Base-by-base conservation (phyloP, 2,888 invertebrate species). In the Andrena minutula region DNA sequence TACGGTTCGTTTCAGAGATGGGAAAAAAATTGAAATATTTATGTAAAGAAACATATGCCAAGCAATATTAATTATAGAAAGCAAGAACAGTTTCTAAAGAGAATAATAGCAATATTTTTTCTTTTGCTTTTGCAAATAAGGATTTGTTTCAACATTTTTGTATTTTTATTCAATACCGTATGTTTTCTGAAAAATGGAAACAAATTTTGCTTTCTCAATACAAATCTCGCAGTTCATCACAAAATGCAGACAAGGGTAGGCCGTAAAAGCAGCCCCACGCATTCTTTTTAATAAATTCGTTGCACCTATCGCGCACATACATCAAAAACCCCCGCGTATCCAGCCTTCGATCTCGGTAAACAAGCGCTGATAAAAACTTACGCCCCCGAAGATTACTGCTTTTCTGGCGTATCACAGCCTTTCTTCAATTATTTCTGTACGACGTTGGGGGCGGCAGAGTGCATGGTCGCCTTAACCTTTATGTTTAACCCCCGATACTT, bases 401-500 rank as follows among this genome's bases (percentile, higher is more conserved):
- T 77, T 70, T 60, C 83, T 47, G 53, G 10, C 23, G 32, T 61
- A 73, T 66, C 76, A 69, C 28, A 49, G 66, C 30, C 61, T 65
- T 82, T 75, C 82, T 81, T 82, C 82, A 66, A 82, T 82, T 82
- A 82, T 53, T 82, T 74, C 82, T 47, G 53, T 35, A 74, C 60
- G 23, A 73, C 73, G 63, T 81, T 41, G 82, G 60, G 65, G 75
- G 75, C 65, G 74, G 70, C 32, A 61, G 53, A 49, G 23, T 35
- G 23, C 82, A 41, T 53, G 47, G 51, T 26, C 53, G 71, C 75
- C 74, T 56, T 77, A 79, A 86, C 86, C 86, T 75, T 82, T 74
- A 53, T 79, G 75, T 79, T 86, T 79, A 85, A 86, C 88, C 88
- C 64, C 23, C 69, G 70, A 73, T 66, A 41, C 60, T 73, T 73